Evolutionary conservation across 2,113 vertebrate species (phyloP), one percentile per base, ranked within the genome.

Genomic region (Brienomyrus brachyistius): DNA sequence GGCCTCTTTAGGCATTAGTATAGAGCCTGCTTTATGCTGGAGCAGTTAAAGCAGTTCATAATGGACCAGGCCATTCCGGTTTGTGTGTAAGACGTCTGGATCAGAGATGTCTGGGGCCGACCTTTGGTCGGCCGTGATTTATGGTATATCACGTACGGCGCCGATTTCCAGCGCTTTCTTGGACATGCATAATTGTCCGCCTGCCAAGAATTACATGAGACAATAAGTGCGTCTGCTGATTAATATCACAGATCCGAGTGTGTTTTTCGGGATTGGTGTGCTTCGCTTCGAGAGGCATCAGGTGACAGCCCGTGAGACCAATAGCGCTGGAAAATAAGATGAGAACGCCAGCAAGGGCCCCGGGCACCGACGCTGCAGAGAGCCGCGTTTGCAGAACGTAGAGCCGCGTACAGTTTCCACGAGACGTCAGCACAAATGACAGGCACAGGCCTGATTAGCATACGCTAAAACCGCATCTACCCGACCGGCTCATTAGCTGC

Each of bases 381-480:
- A n/a, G 21, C 74, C 11, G 51, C 88, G 9, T 40, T 84, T 84
- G 56, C 88, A 9, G 40, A 89, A 21, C 40, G 35, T 52, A 27
- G 84, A 21, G 10, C 74, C 31, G 40, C 47, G 89, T 83, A 85
- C 77, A 59, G 40, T 84, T 84, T 85, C 52, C 89, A 89, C 40
- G 2, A 56, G 19, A 54, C 51, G 31, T 89, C 70, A 23, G 66
- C 47, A 35, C 48, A 56, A 51, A 82, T 40, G 50, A 52, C 88
- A 51, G 40, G 19, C 74, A 21, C 77, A 17, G 86, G 11, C 35
- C 43, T 40, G n/a, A 90, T 74, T 87, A 43, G 77, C 45, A 21
- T 52, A 52, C 31, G 51, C 47, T 84, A 82, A 88, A 90, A 89
- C 90, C 90, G 59, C 90, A 90, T 85, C 17, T 19, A 66, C 48